Evolutionary conservation across 2,888 invertebrate species (phyloP).

Genomic region (Hylaea fasciaria): DNA sequence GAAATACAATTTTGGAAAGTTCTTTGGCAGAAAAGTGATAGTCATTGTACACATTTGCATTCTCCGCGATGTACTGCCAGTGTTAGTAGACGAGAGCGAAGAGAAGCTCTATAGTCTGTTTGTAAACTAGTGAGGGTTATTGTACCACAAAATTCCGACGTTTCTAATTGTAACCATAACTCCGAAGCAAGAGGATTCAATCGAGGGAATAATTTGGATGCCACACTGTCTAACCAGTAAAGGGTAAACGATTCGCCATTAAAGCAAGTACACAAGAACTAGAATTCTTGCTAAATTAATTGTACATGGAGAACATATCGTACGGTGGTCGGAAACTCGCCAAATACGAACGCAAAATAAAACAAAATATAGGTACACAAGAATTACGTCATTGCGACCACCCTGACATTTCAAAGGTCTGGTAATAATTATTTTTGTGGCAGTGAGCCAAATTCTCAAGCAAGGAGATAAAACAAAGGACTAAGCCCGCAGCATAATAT

Average conservation of each 20-base stretch:
- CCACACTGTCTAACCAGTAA: conserved; percentile 26
- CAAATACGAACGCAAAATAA: not conserved
- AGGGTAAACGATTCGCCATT: conserved; percentile 34
- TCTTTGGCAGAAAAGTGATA: no score
- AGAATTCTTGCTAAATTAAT: not conserved
- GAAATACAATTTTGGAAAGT: no score
- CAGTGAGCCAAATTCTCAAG: not conserved
- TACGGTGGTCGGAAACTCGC: not conserved
- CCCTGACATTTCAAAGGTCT: conserved; percentile 12
- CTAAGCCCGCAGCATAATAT: no score
- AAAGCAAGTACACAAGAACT: conserved; percentile 4
- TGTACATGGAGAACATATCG: not conserved
- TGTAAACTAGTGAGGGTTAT: no score
- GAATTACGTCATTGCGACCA: not conserved
- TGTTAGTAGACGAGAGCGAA: no score
- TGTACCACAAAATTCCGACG: no score
- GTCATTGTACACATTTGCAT: no score
- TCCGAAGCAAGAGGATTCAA: conserved; percentile 19
- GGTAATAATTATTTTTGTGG: not conserved
- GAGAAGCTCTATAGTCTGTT: no score
- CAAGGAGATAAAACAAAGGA: not conserved
- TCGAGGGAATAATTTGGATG: conserved; percentile 34
- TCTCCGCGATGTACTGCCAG: no score
- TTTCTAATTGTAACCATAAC: not conserved
- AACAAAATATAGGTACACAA: no score